A percentile compares a stretch with the other conserved stretches of the same genome.
Conservation (phyloP, 2,797 vertebrate genomes). For the Anguilla obscura region DNA sequence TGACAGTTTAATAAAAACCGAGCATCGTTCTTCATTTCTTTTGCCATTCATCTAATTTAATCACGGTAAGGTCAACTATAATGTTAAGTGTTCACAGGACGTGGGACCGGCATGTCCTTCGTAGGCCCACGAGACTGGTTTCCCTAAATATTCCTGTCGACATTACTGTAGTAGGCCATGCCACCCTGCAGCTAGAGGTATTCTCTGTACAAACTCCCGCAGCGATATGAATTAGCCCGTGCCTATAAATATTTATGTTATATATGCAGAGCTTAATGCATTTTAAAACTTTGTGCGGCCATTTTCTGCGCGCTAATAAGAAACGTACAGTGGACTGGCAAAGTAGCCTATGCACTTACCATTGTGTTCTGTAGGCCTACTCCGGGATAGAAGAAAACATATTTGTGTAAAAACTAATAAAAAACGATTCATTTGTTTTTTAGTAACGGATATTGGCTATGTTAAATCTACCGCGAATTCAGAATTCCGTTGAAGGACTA, state of each 20-base stretch:
- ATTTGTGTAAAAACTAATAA: background rate
- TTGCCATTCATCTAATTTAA: constrained; percentile 12
- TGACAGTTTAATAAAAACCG: constrained; percentile 1
- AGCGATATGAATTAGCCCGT: background rate
- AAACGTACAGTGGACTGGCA: too few species aligned
- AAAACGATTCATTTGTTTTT: background rate
- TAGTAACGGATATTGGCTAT: too few species aligned
- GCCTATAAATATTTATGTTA: background rate
- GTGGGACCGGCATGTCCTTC: background rate
- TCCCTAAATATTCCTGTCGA: background rate
- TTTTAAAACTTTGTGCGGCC: background rate
- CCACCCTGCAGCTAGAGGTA: background rate
- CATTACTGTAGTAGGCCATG: background rate
- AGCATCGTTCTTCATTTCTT: background rate
- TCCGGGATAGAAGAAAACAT: background rate
- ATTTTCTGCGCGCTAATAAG: background rate
- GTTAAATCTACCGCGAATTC: too few species aligned
- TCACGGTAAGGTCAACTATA: background rate
- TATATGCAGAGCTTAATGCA: background rate
- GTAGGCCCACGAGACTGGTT: background rate
- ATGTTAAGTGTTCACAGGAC: background rate
- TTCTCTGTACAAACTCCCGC: background rate
- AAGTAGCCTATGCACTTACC: too few species aligned
- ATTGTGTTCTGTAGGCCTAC: too few species aligned
- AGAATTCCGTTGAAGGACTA: background rate